These are phyloP conservation scores for Biston stratarius DNA, from an alignment of 2,888 invertebrate genomes.

Conservation along the genomic window DNA sequence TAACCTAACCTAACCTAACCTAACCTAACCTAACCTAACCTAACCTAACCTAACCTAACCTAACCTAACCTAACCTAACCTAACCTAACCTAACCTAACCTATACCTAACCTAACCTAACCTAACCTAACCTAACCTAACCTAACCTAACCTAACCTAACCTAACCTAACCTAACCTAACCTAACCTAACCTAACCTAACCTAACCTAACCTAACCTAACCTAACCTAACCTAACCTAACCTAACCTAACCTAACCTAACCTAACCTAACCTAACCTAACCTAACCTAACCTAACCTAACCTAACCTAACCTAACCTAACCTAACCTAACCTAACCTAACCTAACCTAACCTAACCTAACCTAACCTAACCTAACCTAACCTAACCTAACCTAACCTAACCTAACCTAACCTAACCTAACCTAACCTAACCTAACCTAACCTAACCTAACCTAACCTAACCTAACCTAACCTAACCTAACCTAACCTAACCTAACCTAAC, in stretches of 20 bases:
- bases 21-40: constrained; percentile 6
- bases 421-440: constrained; percentile 7
- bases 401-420: too few relatives aligned
- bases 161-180: constrained; percentile 2
- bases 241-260: background rate
- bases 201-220: constrained; percentile 4
- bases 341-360: too few relatives aligned
- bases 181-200: background rate
- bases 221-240: constrained; percentile 5
- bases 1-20: constrained; percentile 5
- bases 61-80: constrained; percentile 7
- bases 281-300: too few relatives aligned
- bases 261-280: too few relatives aligned
- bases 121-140: constrained; percentile 1
- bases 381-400: too few relatives aligned
- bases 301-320: too few relatives aligned
- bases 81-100: constrained; percentile 4
- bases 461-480: constrained; percentile 48
- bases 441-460: constrained; percentile 44
- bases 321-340: too few relatives aligned
- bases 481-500: constrained; percentile 47
- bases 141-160: constrained; percentile 3
- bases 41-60: constrained; percentile 6
- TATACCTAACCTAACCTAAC: constrained; percentile 2
- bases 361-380: too few relatives aligned